Base-by-base conservation (phyloP, 2,113 vertebrate genomes). In the Mungos mungo region DNA sequence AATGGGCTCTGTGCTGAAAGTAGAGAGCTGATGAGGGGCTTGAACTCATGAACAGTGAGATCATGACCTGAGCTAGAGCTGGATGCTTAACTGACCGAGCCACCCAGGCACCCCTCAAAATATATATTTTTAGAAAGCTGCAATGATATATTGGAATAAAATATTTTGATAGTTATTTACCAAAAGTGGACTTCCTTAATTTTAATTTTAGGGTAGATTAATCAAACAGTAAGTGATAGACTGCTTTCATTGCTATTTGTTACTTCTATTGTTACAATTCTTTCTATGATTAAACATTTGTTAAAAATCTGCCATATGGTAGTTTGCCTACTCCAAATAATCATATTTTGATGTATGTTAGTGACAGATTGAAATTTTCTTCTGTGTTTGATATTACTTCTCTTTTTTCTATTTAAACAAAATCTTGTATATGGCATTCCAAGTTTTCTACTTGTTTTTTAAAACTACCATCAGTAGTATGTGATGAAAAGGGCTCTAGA, bases 281-380 rank as follows among this genome's bases (percentile, higher is more conserved):
- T 95, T 93, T 84, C 16, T 93, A 47, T 93, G 71, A 97, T 88
- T 96, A 90, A 96, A 92, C 76, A 96, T 86, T 94, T 95, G 91
- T 90, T 94, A 94, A 71, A 27, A 71, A 15, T 95, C 15, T 95
- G 35, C 52, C 88, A 93, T 96, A 95, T 94, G 74, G 57, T 81
- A 29, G 31, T 38, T 54, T 81, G 81, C 74, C 57, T 97, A 87
- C 60, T 95, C 60, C 27, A 96, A 95, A 92, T 92, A 90, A 92
- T 96, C 83, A 96, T 94, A 88, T 95, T 97, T 92, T 97, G 33
- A 96, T 95, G 8, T 74, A 83, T 52, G 12, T 50, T 85, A 77
- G 33, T 93, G 77, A 85, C 95, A 96, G 27, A 91, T 97, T 96
- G 94, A 60, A 74, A 50, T 90, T 93, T 94, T 50, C 35, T 94